A percentile compares a stretch with the other conserved stretches of the same genome.
phyloP scores from a whole-genome alignment of 2,797 vertebrate genomes.

The Leuciscus waleckii region DNA sequence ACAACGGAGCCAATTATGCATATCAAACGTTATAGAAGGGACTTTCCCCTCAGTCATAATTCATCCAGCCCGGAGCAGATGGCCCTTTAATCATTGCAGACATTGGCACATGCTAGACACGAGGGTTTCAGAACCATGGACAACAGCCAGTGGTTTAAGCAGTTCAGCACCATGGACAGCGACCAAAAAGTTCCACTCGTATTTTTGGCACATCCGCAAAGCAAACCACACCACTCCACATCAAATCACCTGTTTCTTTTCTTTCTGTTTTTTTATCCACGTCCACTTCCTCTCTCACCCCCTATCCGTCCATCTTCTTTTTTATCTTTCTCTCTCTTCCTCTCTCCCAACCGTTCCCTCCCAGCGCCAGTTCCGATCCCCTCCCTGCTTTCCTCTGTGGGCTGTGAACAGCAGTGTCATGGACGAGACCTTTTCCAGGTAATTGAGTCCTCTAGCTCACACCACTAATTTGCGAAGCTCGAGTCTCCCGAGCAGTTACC shows the following conservation, averaged over 20 bases:
- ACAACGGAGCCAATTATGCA: constrained; percentile 52
- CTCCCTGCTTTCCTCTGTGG: constrained; percentile 63
- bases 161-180: constrained; percentile 39
- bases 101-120: constrained; percentile 43
- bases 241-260: constrained; percentile 32
- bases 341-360: constrained; percentile 32
- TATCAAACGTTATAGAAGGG: constrained; percentile 52
- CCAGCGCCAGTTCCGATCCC: constrained; percentile 26
- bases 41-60: constrained; percentile 53
- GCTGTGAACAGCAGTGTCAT: constrained; percentile 70
- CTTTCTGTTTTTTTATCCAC: constrained; percentile 63
- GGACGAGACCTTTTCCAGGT: constrained; percentile 67
- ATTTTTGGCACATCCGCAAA: constrained; percentile 39
- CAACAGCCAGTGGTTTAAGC: constrained; percentile 36
- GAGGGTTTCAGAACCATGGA: constrained; percentile 36
- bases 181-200: constrained; percentile 10
- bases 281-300: constrained; percentile 41
- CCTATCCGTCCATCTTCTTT: constrained; percentile 30
- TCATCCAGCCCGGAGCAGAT: constrained; percentile 54
- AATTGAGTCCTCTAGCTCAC: constrained; percentile 83
- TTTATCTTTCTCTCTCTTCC: constrained; percentile 50
- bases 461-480: constrained; percentile 78
- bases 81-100: constrained; percentile 50
- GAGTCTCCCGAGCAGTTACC: constrained; percentile 74
- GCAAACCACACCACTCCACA: constrained; percentile 39